These are phyloP conservation scores for Notolabrus celidotus DNA, from an alignment of 2,797 vertebrate genomes.

Conservation along the genomic window DNA sequence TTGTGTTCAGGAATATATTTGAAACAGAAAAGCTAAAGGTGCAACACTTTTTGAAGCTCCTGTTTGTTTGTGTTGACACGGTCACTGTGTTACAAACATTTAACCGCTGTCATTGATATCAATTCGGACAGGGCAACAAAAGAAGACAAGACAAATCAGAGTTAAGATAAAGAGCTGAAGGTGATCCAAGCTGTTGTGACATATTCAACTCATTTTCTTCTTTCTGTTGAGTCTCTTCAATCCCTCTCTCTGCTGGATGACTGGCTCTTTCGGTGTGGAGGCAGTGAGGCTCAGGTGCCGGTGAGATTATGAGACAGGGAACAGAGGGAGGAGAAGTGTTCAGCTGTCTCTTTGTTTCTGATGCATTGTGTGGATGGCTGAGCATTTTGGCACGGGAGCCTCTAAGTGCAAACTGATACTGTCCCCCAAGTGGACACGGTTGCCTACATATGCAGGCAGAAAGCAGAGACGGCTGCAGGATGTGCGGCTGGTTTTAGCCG, in stretches of 20 bases:
- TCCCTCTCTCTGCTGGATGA: conserved; percentile 14
- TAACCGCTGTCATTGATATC: neutral
- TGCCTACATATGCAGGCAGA: neutral
- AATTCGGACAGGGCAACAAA: neutral
- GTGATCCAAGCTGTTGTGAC: neutral
- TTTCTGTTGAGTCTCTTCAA: neutral
- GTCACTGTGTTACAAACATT: neutral
- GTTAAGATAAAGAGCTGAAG: neutral
- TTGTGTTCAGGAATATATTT: too few species aligned
- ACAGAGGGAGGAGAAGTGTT: conserved; percentile 25
- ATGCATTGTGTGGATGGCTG: conserved; percentile 47
- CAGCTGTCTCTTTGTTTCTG: conserved; percentile 55
- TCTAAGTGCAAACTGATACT: conserved; percentile 32
- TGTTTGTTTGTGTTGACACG: neutral
- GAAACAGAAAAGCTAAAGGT: too few species aligned
- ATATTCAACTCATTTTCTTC: neutral
- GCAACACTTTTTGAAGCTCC: conserved; percentile 1
- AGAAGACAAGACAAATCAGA: neutral
- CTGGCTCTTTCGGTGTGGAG: neutral
- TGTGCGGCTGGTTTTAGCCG: conserved; percentile 17
- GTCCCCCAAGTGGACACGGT: conserved; percentile 27
- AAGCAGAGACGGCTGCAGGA: neutral
- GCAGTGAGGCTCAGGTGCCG: conserved; percentile 22
- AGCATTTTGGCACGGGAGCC: conserved; percentile 36
- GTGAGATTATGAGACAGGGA: conserved; percentile 22